phyloP scores from a whole-genome alignment of 2,888 invertebrate genomes.

The Lydus trimaculatus region DNA sequence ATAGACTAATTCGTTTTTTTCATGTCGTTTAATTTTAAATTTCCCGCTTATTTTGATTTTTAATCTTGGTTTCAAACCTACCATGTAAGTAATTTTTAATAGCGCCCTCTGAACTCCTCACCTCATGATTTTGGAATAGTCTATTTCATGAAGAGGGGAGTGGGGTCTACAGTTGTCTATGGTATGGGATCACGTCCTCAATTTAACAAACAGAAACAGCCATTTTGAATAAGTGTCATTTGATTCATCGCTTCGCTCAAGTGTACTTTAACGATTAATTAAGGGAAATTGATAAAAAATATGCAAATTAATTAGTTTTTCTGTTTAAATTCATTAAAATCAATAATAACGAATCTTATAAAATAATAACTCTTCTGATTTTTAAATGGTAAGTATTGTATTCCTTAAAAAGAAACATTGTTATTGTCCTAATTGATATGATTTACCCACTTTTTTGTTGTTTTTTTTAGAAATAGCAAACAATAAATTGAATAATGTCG shows the following conservation, averaged over 20 bases:
- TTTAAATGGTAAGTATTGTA: neutral
- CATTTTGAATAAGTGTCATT: slow-evolving; percentile 23
- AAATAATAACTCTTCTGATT: neutral
- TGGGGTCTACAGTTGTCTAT: too few relatives aligned
- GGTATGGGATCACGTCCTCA: slow-evolving; percentile 8
- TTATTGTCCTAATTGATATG: neutral
- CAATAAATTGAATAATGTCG: slow-evolving; percentile 70
- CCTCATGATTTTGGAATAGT: too few relatives aligned
- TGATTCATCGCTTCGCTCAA: neutral
- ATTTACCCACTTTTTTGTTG: neutral
- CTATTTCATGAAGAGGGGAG: too few relatives aligned
- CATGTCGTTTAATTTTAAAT: too few relatives aligned
- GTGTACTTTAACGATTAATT: neutral
- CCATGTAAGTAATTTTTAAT: too few relatives aligned
- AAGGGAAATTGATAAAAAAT: neutral
- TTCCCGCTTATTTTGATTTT: too few relatives aligned
- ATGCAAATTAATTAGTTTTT: neutral
- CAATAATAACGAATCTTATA: neutral
- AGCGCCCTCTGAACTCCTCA: too few relatives aligned
- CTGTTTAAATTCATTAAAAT: neutral
- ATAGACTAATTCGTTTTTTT: too few relatives aligned
- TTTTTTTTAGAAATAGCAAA: neutral
- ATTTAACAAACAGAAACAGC: slow-evolving; percentile 5
- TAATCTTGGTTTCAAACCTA: too few relatives aligned
- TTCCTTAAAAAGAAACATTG: neutral